Evolutionary conservation across 2,888 invertebrate species (phyloP).

Genomic region (Stenodema calcarata): DNA sequence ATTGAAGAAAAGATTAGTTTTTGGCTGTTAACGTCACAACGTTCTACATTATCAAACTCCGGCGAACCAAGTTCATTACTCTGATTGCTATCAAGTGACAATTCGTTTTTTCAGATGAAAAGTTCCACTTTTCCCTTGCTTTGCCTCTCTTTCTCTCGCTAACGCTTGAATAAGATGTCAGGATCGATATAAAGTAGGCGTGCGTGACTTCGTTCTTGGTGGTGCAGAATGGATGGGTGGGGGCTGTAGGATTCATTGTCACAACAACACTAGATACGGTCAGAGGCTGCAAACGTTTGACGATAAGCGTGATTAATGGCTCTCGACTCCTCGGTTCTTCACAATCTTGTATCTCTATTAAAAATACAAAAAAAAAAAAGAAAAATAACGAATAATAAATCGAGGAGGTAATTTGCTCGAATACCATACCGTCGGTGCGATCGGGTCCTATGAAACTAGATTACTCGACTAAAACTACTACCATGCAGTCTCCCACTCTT

Average conservation of each 20-base stretch:
- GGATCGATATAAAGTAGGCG: neutral
- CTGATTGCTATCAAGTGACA: no score
- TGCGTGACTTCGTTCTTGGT: neutral
- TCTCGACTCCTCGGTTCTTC: neutral
- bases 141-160: neutral
- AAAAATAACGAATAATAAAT: neutral
- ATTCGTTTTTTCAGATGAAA: neutral
- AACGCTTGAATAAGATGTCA: neutral
- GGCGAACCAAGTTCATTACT: neutral
- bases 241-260: conserved; percentile 6
- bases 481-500: no score
- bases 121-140: neutral
- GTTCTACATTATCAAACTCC: neutral
- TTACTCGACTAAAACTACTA: no score
- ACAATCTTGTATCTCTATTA: neutral
- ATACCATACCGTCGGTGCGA: no score
- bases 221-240: no score
- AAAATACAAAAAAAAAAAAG: neutral
- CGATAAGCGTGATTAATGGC: conserved; percentile 12
- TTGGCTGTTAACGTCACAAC: no score
- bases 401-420: neutral
- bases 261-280: neutral
- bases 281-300: neutral
- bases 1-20: no score
- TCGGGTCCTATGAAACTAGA: no score